These are phyloP conservation scores for Enteromius mattozi DNA, from an alignment of 2,797 vertebrate species.

Conservation along the genomic window DNA sequence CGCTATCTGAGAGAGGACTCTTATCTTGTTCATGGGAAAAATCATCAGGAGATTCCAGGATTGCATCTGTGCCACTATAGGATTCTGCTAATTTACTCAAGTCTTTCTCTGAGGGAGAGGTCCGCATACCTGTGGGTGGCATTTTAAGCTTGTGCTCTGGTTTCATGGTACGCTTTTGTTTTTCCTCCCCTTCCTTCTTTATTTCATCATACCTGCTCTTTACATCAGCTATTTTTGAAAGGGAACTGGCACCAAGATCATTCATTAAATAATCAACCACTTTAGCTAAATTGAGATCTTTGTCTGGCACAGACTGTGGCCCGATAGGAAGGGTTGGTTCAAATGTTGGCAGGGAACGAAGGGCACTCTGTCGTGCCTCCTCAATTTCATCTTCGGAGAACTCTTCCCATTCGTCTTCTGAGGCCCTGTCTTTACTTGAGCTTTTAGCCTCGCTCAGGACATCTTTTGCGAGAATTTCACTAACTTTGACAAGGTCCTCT, in stretches of 20 bases:
- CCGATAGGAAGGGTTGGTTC: slow-evolving; percentile 82
- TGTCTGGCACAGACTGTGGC: slow-evolving; percentile 85
- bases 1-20: slow-evolving; percentile 97
- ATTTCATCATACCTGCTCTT: slow-evolving; percentile 90
- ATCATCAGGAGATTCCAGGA: slow-evolving; percentile 97
- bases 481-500: slow-evolving; percentile 98
- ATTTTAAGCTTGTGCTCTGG: slow-evolving; percentile 99
- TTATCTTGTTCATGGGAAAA: slow-evolving; percentile 98
- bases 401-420: slow-evolving; percentile 96
- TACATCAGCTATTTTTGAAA: slow-evolving; percentile 87
- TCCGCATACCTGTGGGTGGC: slow-evolving; percentile 94
- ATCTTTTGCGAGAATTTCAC: slow-evolving; percentile 95
- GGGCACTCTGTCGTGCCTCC: slow-evolving; percentile 86
- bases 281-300: slow-evolving; percentile 92
- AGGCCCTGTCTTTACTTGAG: slow-evolving; percentile 79
- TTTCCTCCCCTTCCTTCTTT: slow-evolving; percentile 94
- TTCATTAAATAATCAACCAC: slow-evolving; percentile 96
- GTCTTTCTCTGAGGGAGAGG: slow-evolving; percentile 97
- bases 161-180: slow-evolving; percentile 93
- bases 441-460: slow-evolving; percentile 81
- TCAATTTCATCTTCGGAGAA: slow-evolving; percentile 95
- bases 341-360: slow-evolving; percentile 74
- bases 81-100: slow-evolving; percentile 94
- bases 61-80: slow-evolving; percentile 91
- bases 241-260: slow-evolving; percentile 89